Percentiles rank a stretch among this genome's conserved stretches.
Conservation (phyloP, 1,140 invertebrate species). For the Bombus sibiricus region DNA sequence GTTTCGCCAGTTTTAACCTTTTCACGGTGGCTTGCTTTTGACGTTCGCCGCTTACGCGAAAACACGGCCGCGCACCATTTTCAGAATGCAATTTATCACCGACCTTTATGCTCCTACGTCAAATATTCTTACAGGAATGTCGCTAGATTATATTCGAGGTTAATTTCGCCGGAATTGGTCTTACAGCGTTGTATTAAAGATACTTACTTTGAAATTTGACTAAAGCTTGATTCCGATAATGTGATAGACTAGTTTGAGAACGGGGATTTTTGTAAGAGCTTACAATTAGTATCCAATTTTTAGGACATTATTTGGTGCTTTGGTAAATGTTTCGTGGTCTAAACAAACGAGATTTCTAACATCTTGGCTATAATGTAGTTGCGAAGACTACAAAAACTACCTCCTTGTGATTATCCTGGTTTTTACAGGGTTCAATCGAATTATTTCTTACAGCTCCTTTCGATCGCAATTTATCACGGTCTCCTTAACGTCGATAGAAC, state of each 20-base stretch:
- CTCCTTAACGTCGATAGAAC: constrained; percentile 7
- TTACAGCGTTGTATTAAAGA: too few relatives aligned
- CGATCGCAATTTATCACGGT: constrained; percentile 59
- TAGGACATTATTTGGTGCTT: too few relatives aligned
- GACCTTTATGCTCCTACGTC: background rate
- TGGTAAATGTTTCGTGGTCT: too few relatives aligned
- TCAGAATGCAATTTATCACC: constrained; percentile 37
- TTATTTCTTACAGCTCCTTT: constrained; percentile 43
- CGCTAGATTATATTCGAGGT: background rate
- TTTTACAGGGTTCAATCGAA: constrained; percentile 46
- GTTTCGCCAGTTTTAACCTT: constrained; percentile 32
- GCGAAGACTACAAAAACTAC: background rate
- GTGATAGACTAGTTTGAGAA: too few relatives aligned
- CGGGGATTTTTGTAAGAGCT: too few relatives aligned
- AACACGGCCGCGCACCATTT: constrained; percentile 2
- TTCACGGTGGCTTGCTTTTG: constrained; percentile 16
- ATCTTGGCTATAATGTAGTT: too few relatives aligned
- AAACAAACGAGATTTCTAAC: too few relatives aligned
- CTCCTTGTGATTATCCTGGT: constrained; percentile 1
- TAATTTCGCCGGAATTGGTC: background rate
- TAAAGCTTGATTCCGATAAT: too few relatives aligned
- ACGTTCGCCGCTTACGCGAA: constrained; percentile 6
- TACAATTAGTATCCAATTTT: too few relatives aligned
- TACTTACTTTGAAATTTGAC: too few relatives aligned
- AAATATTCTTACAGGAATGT: background rate